phyloP scores from a whole-genome alignment of 2,113 vertebrate species.

The Bujurquina vittata region DNA sequence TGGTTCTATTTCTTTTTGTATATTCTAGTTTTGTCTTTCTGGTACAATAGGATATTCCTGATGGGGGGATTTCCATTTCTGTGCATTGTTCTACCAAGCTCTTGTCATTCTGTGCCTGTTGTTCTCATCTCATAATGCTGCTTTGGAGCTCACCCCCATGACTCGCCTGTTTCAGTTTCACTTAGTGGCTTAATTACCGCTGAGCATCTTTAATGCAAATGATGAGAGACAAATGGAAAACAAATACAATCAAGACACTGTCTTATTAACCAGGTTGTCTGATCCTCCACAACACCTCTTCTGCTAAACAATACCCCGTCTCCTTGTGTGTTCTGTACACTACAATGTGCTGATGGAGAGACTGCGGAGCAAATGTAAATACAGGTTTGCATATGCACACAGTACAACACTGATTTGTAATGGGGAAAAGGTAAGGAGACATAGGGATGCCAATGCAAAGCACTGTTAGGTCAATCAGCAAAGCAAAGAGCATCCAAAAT shows the following conservation, averaged over 20 bases:
- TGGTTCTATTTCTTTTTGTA: slow-evolving; percentile 45
- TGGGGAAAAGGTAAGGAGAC: slow-evolving; percentile 40
- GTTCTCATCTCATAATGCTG: slow-evolving; percentile 68
- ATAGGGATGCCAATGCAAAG: slow-evolving; percentile 16
- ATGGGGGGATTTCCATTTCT: slow-evolving; percentile 63
- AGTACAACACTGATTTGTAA: slow-evolving; percentile 51
- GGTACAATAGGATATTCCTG: slow-evolving; percentile 74
- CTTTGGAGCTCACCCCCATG: slow-evolving; percentile 58
- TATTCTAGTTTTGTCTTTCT: slow-evolving; percentile 59
- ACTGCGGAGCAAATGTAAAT: slow-evolving; percentile 53
- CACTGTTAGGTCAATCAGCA: slow-evolving; percentile 37
- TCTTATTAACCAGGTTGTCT: slow-evolving; percentile 78
- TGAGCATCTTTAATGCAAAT: slow-evolving; percentile 70
- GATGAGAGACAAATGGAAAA: slow-evolving; percentile 77
- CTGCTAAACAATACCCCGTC: slow-evolving; percentile 34
- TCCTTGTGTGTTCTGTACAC: slow-evolving; percentile 56
- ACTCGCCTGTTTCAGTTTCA: slow-evolving; percentile 75
- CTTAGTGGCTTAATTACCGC: slow-evolving; percentile 78
- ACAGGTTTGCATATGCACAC: slow-evolving; percentile 72
- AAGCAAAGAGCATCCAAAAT: slow-evolving; percentile 33
- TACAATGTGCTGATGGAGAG: slow-evolving; percentile 50
- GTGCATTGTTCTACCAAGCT: slow-evolving; percentile 65
- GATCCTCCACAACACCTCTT: slow-evolving; percentile 46
- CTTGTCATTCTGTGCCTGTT: slow-evolving; percentile 64
- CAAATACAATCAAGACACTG: slow-evolving; percentile 77